Base-by-base conservation (phyloP, 2,888 invertebrate species). In the Limnephilus auricula region DNA sequence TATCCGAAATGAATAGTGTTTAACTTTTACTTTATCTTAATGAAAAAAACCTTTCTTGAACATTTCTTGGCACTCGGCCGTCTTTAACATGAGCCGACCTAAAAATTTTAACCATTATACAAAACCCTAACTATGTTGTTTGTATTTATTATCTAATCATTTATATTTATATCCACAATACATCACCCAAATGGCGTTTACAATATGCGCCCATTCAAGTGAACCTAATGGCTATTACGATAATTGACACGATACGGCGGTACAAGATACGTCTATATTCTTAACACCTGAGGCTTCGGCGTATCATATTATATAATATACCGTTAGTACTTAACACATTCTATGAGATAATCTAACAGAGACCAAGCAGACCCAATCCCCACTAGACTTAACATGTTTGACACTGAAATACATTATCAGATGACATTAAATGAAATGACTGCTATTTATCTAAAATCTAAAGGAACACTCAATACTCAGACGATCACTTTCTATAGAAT, bases 331-430 rank as follows among this genome's bases (percentile, higher is more conserved):
- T 86, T 86, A 32, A 86, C 86, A 40, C 85, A 85, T 45, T n/a
- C 30, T 18, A 18, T 65, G 65, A 65, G 65, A 65, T 65, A 65
- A 65, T 65, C 65, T 65, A 9, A n/a, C 65, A 6, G 25, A 25
- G 65, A 9, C 65, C 65, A 25, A 15, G 50, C n/a, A 25, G n/a
- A n/a, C 65, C 65, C 65, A 25, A n/a, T 65, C 65, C 65, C 65
- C 65, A 65, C 65, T 25, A 65, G 25, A 65, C 65, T 65, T 65
- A 40, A 37, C 85, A n/a, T 85, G 85, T 85, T 85, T 86, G 86
- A 50, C 86, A 65, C 31, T 50, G 86, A 86, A 65, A 31, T 31
- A 50, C 86, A 86, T 86, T 86, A 86, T 65, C 86, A 86, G 65
- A 34, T 45, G 50, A 45, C 50, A 86, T 86, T 86, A 86, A 86